These are phyloP conservation scores for Cosmopolites sordidus DNA, from an alignment of 2,888 invertebrate genomes.

Conservation along the genomic window DNA sequence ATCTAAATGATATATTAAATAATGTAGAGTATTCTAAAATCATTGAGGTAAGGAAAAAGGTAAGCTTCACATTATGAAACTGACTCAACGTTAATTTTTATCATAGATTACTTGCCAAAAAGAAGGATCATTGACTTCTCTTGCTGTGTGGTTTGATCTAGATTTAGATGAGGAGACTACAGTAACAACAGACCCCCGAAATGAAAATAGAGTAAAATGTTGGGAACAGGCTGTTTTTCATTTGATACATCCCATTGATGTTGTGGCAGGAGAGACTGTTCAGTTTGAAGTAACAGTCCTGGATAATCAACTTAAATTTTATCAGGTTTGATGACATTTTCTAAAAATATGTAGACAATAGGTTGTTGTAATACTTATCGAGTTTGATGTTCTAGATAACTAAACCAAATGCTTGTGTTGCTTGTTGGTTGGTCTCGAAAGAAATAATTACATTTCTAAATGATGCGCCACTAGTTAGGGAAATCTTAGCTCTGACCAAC, in stretches of 20 bases:
- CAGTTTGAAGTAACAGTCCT: conserved; percentile 39
- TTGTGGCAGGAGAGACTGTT: conserved; percentile 28
- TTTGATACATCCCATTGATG: conserved; percentile 48
- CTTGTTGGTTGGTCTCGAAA: conserved; percentile 37
- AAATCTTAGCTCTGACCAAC: conserved; percentile 29
- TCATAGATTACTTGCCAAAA: conserved; percentile 15
- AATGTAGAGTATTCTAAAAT: conserved; percentile 32
- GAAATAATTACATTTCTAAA: conserved; percentile 41
- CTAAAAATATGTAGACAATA: neutral
- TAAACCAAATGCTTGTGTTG: conserved; percentile 25
- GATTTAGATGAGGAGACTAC: conserved; percentile 59
- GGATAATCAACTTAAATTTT: conserved; percentile 42
- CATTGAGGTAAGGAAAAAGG: conserved; percentile 15
- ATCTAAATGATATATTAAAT: conserved; percentile 46
- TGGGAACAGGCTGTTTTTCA: conserved; percentile 79
- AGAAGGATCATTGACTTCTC: conserved; percentile 52
- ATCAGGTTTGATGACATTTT: conserved; percentile 37
- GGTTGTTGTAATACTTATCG: no score
- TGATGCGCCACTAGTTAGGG: conserved; percentile 41
- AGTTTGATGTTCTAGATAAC: conserved; percentile 30
- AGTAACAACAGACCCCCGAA: conserved; percentile 60
- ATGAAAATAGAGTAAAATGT: conserved; percentile 53
- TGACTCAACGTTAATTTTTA: neutral
- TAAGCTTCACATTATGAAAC: neutral
- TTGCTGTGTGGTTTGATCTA: conserved; percentile 72